A percentile compares a stretch with the other conserved stretches of the same genome.
Conservation (phyloP, 2,888 invertebrate genomes). For the Nephrotoma appendiculata region DNA sequence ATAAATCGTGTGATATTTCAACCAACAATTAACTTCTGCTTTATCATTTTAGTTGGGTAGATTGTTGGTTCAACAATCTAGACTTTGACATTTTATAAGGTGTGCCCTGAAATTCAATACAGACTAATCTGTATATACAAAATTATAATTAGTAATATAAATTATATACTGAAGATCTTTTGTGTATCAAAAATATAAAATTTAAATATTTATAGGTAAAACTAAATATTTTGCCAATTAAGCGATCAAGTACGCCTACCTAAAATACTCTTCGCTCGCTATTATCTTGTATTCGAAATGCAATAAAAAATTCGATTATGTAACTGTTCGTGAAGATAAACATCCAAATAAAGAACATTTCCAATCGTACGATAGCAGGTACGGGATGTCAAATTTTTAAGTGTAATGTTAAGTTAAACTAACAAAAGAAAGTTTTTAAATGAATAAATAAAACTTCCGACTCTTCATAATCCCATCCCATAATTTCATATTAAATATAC, state of each 20-base stretch:
- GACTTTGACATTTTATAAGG: background rate
- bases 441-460: background rate
- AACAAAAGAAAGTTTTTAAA: background rate
- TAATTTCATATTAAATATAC: background rate
- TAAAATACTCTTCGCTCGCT: background rate
- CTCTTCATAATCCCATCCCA: background rate
- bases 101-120: background rate
- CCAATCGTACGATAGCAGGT: background rate
- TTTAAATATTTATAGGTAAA: background rate
- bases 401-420: background rate
- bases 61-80: background rate
- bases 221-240: background rate
- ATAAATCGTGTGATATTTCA: too few species aligned
- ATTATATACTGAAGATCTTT: background rate
- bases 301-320: background rate
- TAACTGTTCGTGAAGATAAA: background rate
- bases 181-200: background rate
- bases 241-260: background rate
- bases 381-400: background rate
- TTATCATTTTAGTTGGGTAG: background rate
- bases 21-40: too few species aligned
- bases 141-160: background rate
- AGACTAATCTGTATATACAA: background rate
- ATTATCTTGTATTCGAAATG: too few species aligned
- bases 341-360: background rate